A percentile compares a stretch with the other conserved stretches of the same genome.
Conservation (phyloP, 2,888 invertebrate genomes). For the Ichneumoninae sp. region DNA sequence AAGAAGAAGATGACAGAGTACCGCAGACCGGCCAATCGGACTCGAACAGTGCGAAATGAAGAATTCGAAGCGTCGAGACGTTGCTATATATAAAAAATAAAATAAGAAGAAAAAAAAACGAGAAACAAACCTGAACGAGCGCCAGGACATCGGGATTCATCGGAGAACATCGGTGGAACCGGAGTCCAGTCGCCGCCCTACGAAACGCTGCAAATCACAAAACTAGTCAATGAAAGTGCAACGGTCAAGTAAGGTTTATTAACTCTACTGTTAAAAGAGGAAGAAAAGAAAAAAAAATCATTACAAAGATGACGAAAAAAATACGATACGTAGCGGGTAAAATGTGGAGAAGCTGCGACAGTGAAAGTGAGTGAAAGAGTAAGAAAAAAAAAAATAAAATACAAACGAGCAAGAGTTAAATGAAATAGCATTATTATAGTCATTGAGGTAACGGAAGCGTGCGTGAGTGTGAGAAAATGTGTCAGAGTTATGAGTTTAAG, state of each 20-base stretch:
- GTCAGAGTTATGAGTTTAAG: conserved; percentile 47
- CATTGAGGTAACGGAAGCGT: conserved; percentile 57
- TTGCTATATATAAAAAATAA: conserved; percentile 29
- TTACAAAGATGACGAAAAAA: conserved; percentile 56
- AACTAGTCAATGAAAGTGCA: conserved; percentile 85
- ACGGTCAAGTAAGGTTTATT: conserved; percentile 81
- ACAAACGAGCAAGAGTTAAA: conserved; percentile 59
- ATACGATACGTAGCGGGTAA: conserved; percentile 64
- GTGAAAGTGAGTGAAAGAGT: conserved; percentile 54
- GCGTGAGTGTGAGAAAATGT: conserved; percentile 63
- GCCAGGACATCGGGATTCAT: conserved; percentile 52
- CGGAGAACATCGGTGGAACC: conserved; percentile 40
- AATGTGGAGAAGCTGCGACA: conserved; percentile 56
- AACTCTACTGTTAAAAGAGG: conserved; percentile 71
- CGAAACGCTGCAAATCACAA: conserved; percentile 77
- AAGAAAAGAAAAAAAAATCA: conserved; percentile 49
- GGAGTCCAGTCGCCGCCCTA: conserved; percentile 50
- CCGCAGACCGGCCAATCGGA: conserved; percentile 33
- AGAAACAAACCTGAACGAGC: conserved; percentile 53
- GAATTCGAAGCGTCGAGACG: conserved; percentile 33
- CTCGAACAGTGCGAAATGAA: conserved; percentile 21
- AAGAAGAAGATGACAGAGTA: conserved; percentile 11
- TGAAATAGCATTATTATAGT: conserved; percentile 63
- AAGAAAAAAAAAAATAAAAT: conserved; percentile 19
- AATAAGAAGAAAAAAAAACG: conserved; percentile 45